phyloP scores from a whole-genome alignment of 2,113 vertebrate genomes.

The Anser cygnoides region DNA sequence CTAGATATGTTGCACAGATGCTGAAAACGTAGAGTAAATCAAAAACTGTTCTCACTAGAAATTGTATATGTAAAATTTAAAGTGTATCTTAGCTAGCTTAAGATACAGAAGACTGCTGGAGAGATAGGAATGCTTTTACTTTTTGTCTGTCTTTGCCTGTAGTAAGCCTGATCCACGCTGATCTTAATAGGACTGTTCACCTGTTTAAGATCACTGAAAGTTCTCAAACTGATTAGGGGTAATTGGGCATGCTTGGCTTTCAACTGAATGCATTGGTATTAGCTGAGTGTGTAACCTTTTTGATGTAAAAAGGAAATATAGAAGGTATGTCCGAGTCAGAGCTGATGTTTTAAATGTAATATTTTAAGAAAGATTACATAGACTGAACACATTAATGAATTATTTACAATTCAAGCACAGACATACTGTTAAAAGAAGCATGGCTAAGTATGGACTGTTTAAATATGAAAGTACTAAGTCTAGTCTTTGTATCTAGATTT shows the following conservation, averaged over 20 bases:
- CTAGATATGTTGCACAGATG: background rate
- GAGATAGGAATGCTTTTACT: background rate
- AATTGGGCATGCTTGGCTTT: background rate
- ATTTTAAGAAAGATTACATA: background rate
- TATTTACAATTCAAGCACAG: background rate
- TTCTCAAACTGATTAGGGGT: background rate
- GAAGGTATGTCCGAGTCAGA: background rate
- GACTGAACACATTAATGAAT: background rate
- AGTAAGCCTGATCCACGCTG: background rate
- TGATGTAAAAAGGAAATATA: background rate
- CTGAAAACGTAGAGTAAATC: background rate
- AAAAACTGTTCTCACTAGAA: background rate
- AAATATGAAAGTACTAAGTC: constrained; percentile 21
- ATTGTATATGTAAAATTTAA: background rate
- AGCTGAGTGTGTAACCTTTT: background rate
- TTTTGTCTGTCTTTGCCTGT: background rate
- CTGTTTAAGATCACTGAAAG: background rate
- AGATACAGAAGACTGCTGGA: background rate
- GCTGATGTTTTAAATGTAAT: background rate
- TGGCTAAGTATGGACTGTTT: constrained; percentile 10
- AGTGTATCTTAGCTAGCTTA: background rate
- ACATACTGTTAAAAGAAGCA: constrained; percentile 4
- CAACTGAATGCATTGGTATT: background rate
- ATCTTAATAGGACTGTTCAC: background rate
- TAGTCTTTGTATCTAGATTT: background rate